Percentiles rank a stretch among this genome's conserved stretches.
Evolutionary conservation across 2,797 vertebrate species (phyloP).

Genomic region (Danionella dracula): DNA sequence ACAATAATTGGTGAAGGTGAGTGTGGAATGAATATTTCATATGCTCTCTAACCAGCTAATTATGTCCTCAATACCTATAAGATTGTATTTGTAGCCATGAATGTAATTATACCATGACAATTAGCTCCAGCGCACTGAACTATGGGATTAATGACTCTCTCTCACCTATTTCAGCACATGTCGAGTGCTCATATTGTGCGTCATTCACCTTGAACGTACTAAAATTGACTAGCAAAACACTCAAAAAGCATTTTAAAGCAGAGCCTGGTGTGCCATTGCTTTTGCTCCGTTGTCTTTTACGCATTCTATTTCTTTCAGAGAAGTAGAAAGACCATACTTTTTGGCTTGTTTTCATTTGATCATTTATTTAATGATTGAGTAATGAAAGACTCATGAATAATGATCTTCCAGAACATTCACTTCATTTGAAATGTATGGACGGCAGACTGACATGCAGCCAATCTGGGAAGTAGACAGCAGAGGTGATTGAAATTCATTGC

Average conservation of each 20-base stretch:
- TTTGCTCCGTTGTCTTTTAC: neutral
- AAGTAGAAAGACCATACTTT: slow-evolving; percentile 19
- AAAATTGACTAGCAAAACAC: neutral
- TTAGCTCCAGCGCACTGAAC: slow-evolving; percentile 32
- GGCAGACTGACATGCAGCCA: slow-evolving; percentile 55
- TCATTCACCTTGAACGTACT: neutral
- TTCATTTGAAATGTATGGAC: slow-evolving; percentile 53
- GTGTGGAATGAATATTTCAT: slow-evolving; percentile 6
- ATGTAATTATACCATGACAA: slow-evolving; percentile 21
- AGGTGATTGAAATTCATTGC: slow-evolving; percentile 70
- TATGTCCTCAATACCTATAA: neutral
- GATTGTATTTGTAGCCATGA: slow-evolving; percentile 12
- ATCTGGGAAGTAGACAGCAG: slow-evolving; percentile 56
- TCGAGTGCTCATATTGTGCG: neutral
- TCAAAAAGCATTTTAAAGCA: neutral
- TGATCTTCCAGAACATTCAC: slow-evolving; percentile 42
- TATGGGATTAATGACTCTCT: slow-evolving; percentile 11
- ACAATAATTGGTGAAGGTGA: neutral
- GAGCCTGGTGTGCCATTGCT: neutral
- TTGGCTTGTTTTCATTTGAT: slow-evolving; percentile 29
- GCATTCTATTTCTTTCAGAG: neutral
- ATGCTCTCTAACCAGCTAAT: slow-evolving; percentile 1
- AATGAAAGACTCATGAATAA: slow-evolving; percentile 51
- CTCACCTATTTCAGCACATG: slow-evolving; percentile 5
- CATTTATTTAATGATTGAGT: slow-evolving; percentile 56